Conservation (phyloP, 2,888 invertebrate species). For the Balanococcus diminutus region DNA sequence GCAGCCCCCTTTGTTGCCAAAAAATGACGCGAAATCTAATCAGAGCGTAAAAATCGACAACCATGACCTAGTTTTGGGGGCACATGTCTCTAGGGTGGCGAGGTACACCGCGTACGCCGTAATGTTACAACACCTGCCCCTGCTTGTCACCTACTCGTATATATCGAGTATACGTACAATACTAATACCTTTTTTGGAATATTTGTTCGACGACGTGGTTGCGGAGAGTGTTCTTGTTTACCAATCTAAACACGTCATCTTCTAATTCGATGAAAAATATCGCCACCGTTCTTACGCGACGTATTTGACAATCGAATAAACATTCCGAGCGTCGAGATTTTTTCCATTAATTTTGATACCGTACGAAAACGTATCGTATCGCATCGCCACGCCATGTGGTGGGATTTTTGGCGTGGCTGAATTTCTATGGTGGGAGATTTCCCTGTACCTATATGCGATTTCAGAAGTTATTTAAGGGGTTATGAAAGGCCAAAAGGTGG, state of each 20-base stretch:
- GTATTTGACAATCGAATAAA: background rate
- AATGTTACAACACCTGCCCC: background rate
- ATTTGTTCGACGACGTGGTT: background rate
- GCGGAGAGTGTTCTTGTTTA: background rate
- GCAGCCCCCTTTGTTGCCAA: no score
- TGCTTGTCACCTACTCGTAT: background rate
- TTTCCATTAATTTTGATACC: background rate
- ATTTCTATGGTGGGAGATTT: no score
- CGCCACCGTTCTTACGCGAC: background rate
- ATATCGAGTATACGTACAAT: background rate
- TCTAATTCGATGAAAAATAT: background rate
- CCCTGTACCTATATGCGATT: no score
- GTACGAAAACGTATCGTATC: no score
- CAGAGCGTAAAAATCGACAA: background rate
- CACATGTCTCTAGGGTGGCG: background rate
- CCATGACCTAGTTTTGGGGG: background rate
- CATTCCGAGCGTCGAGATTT: background rate
- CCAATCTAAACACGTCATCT: background rate
- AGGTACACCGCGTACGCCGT: background rate
- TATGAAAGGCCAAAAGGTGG: no score
- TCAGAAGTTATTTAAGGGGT: no score
- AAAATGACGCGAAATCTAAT: background rate
- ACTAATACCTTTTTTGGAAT: background rate
- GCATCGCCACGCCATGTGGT: no score
- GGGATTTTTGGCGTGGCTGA: no score